Conservation (phyloP, 2,797 vertebrate species). For the Sitta carolinensis region DNA sequence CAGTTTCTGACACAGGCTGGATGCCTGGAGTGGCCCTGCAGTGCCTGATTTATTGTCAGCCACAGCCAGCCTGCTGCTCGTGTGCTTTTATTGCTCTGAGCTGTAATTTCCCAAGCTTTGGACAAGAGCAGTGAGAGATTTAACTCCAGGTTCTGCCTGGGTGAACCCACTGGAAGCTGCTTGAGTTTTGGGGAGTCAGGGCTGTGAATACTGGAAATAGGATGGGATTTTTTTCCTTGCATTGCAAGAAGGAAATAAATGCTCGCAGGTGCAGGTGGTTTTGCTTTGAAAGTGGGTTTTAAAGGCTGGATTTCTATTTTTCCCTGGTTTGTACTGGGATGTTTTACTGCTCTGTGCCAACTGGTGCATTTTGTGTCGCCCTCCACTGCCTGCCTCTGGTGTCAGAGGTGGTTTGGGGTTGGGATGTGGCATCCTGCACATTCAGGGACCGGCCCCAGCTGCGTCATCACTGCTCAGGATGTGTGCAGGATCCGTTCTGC, state of each 20-base stretch:
- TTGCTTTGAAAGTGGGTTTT: not conserved
- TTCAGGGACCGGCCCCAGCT: not conserved
- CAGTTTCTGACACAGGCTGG: not conserved
- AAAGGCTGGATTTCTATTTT: not conserved
- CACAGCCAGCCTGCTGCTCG: not conserved
- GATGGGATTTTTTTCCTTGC: not conserved
- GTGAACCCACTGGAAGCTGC: not conserved
- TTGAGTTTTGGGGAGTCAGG: not conserved
- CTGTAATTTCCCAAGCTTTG: not conserved
- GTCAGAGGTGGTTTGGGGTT: not conserved
- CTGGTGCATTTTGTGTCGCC: not conserved
- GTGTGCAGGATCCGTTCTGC: rapidly evolving
- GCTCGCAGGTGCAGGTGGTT: rapidly evolving
- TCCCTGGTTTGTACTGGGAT: not conserved
- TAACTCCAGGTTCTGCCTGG: not conserved
- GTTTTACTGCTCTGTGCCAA: not conserved
- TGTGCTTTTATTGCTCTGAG: not conserved
- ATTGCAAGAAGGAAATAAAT: not conserved
- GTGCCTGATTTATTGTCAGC: not conserved
- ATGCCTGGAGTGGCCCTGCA: not conserved
- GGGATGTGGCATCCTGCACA: not conserved
- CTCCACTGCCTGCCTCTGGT: not conserved
- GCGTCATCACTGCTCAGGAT: rapidly evolving
- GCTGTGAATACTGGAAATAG: not conserved
- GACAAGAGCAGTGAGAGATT: not conserved